These are phyloP conservation scores for Epistrophe eligans DNA, from an alignment of 2,888 invertebrate genomes.

Conservation along the genomic window DNA sequence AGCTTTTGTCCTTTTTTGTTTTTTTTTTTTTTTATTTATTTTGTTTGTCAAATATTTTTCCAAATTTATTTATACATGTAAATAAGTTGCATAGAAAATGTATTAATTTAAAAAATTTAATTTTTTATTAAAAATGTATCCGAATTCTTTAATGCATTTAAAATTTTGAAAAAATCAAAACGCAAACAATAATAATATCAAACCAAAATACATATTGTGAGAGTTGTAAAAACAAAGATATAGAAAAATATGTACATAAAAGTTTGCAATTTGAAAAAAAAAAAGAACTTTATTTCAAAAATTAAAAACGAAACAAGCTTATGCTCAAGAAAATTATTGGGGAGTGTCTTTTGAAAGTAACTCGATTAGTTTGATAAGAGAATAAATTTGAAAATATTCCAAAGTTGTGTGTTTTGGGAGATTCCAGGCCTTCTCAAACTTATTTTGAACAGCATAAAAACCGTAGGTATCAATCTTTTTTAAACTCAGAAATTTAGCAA, in stretches of 20 bases:
- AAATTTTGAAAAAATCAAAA: background rate
- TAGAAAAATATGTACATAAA: background rate
- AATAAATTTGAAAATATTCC: no score
- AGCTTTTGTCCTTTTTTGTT: no score
- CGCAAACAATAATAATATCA: background rate
- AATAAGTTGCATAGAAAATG: no score
- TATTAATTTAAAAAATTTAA: no score
- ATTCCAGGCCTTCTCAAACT: no score
- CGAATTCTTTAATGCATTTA: background rate
- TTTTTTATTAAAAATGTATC: background rate
- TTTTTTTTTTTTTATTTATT: no score
- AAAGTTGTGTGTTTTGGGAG: no score
- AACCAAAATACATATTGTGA: constrained; percentile 30
- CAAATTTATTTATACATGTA: no score
- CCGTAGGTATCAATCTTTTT: no score
- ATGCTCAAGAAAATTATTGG: background rate
- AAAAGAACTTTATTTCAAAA: background rate
- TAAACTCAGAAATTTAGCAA: no score
- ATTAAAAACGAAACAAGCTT: background rate
- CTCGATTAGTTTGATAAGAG: background rate
- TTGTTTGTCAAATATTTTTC: no score
- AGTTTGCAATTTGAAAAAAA: background rate
- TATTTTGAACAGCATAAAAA: no score
- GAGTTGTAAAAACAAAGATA: background rate
- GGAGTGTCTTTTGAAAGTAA: background rate